Evolutionary conservation across 2,113 vertebrate species (phyloP).

Genomic region (Numida meleagris): DNA sequence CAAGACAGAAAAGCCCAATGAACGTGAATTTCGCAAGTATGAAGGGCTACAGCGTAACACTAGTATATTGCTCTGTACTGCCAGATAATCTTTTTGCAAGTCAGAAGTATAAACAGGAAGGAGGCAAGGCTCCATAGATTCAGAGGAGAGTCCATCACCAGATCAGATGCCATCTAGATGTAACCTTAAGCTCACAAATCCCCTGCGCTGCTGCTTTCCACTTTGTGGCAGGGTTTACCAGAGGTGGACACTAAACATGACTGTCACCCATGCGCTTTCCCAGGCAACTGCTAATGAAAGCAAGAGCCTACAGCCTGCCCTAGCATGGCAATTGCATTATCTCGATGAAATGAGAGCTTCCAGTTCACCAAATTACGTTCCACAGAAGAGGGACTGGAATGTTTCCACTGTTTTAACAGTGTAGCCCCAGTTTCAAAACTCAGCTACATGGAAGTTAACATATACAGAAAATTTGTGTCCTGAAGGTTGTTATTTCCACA

Average conservation of each 20-base stretch:
- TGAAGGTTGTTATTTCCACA: neutral
- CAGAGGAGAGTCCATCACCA: neutral
- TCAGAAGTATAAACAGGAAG: neutral
- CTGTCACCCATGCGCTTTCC: accelerated
- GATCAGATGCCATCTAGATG: neutral
- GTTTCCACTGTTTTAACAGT: neutral
- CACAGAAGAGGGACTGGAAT: neutral
- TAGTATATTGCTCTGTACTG: neutral
- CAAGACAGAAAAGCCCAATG: neutral
- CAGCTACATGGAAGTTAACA: neutral
- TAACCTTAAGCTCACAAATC: neutral
- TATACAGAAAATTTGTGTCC: neutral
- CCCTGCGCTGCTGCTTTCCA: neutral
- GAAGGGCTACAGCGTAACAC: neutral
- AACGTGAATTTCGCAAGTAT: neutral
- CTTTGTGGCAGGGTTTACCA: neutral
- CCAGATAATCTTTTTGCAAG: neutral
- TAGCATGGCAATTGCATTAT: neutral
- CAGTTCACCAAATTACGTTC: neutral
- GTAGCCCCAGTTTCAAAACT: neutral
- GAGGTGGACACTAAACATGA: neutral
- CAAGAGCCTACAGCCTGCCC: neutral
- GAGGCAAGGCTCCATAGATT: neutral
- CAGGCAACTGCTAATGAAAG: neutral
- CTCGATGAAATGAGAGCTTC: neutral